These are phyloP conservation scores for Glareola pratincola DNA, from an alignment of 2,113 vertebrate species.

Conservation along the genomic window DNA sequence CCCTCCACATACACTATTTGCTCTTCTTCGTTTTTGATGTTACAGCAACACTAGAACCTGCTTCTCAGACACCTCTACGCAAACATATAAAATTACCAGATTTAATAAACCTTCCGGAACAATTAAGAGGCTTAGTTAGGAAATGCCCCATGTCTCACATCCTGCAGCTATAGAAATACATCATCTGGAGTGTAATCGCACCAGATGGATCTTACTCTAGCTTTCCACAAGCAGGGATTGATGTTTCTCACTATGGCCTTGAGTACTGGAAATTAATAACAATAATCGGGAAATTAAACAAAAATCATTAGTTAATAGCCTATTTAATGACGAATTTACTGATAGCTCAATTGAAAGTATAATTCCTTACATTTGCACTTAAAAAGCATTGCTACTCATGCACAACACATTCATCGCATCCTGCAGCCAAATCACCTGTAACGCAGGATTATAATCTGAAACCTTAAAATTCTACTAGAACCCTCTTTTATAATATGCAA, in stretches of 20 bases:
- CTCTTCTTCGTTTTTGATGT: neutral
- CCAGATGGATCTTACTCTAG: neutral
- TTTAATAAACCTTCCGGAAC: neutral
- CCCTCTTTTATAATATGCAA: neutral
- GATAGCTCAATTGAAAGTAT: neutral
- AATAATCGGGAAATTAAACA: neutral
- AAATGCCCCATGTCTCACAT: neutral
- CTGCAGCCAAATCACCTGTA: neutral
- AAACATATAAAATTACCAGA: neutral
- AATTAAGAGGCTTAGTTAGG: neutral
- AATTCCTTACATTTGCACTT: neutral
- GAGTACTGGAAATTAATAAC: neutral
- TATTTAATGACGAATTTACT: neutral
- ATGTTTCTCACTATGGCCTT: neutral
- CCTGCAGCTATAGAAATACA: neutral
- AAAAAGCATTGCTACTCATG: neutral
- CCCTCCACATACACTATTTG: neutral
- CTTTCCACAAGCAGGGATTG: neutral
- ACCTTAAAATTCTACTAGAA: neutral
- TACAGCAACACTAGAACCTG: neutral
- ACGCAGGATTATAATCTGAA: neutral
- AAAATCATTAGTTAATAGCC: neutral
- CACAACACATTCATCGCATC: neutral
- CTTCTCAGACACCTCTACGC: neutral
- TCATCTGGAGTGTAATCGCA: neutral